Evolutionary conservation across 2,113 vertebrate genomes (phyloP), one percentile per base, ranked within the genome.

Genomic region (Pogonocichla stellata): DNA sequence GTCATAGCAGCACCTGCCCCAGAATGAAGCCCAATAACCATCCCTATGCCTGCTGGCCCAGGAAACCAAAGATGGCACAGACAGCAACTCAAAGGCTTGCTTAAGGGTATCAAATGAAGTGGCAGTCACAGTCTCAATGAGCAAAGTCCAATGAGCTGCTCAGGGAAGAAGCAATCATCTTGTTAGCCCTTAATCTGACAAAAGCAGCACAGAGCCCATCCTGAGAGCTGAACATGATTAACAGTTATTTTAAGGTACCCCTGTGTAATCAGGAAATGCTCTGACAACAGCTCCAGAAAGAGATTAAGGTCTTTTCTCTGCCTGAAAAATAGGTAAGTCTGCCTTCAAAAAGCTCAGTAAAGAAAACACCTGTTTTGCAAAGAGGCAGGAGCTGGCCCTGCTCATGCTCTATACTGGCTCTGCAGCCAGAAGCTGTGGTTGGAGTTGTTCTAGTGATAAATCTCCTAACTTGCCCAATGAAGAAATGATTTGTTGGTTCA

Each of bases 161-260:
- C 42, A 50, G 85, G 58, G 62, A 94, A 58, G 90, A 87, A 80
- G 47, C 50, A 67, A 62, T 90, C 93, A 88, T 92, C 74, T 92
- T 93, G 66, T 95, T 93, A 96, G 88, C 58, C 82, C 47, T 70
- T 96, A 96, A 96, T 93, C 71, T 90, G 94, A 92, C 75, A 86
- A 85, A 33, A 90, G 64, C 64, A 91, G 80, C 42, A 47, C 42
- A 86, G 84, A 89, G 58, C 45, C 71, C 74, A 80, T 86, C 38
- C 62, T 80, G 60, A 91, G 56, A 89, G 80, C 29, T 66, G 87
- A 92, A 81, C 60, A 23, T 81, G 86, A 95, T 88, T 93, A 95
- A 69, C 81, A 75, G 66, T 92, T 86, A 89, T 56, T 89, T 77
- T 74, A 67, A 85, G 80, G 29, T 66, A 93, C 38, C n/a, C 74